Evolutionary conservation across 2,888 invertebrate genomes (phyloP).

Genomic region (Plutella xylostella): DNA sequence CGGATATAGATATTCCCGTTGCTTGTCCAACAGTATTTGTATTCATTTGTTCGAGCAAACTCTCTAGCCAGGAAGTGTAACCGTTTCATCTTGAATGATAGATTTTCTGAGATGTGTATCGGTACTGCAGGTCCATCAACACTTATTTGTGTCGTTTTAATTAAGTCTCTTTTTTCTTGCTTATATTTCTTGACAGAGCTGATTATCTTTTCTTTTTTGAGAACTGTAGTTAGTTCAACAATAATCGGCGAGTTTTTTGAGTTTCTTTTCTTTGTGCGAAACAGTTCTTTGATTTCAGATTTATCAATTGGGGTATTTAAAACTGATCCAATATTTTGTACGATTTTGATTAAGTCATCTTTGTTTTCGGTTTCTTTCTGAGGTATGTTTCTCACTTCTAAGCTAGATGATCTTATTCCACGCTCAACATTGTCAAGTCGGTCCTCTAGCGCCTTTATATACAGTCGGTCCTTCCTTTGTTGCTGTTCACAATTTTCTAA

Average conservation of each 20-base stretch:
- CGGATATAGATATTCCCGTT: no score
- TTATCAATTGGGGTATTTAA: not conserved
- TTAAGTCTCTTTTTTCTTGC: not conserved
- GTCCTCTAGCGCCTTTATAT: not conserved
- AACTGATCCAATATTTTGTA: not conserved
- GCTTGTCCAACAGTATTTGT: not conserved
- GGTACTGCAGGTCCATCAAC: no score
- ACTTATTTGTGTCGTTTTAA: no score
- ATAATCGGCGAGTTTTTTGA: not conserved
- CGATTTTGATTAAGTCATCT: not conserved
- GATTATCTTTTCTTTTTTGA: not conserved
- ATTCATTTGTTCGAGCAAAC: not conserved
- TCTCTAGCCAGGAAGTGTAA: not conserved
- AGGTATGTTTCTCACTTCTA: not conserved
- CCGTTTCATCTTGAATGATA: not conserved
- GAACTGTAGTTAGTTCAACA: slow-evolving; percentile 1
- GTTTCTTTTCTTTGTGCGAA: not conserved
- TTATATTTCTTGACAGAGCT: not conserved
- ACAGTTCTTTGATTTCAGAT: not conserved
- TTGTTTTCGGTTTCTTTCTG: not conserved
- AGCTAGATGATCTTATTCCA: not conserved
- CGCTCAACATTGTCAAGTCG: not conserved
- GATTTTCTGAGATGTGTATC: no score
- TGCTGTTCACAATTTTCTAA: no score
- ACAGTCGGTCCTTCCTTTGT: no score